Conservation (phyloP, 2,797 vertebrate species). For the Salmo trutta region DNA sequence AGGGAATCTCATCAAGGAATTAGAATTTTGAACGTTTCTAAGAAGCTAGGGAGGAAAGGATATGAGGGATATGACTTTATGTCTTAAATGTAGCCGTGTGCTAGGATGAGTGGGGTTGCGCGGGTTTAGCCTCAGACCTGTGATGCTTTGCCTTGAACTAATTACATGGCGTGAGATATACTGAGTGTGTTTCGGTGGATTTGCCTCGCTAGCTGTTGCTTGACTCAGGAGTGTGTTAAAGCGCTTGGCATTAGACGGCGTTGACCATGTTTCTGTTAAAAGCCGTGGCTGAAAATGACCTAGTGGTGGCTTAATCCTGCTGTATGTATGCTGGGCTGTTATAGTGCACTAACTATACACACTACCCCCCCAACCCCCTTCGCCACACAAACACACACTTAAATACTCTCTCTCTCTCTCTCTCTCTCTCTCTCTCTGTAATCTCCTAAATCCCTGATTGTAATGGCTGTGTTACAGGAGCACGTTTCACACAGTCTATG, state of each 20-base stretch:
- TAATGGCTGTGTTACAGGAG: constrained; percentile 29
- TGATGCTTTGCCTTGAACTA: not conserved
- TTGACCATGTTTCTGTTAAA: constrained; percentile 26
- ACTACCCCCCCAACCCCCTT: not conserved
- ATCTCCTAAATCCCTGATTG: constrained; percentile 22
- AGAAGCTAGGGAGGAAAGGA: not conserved
- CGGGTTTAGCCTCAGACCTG: not conserved
- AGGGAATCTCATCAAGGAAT: constrained; percentile 12
- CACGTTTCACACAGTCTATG: constrained; percentile 1
- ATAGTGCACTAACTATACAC: constrained; percentile 16
- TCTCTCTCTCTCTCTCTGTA: not conserved
- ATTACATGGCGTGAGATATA: constrained; percentile 6
- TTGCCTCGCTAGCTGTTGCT: not conserved
- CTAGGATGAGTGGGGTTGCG: not conserved
- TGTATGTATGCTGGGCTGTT: constrained; percentile 12
- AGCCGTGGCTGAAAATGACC: constrained; percentile 6
- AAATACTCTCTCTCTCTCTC: not conserved
- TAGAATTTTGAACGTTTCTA: not conserved
- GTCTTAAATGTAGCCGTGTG: not conserved
- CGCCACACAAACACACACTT: constrained; percentile 4
- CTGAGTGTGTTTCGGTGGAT: not conserved
- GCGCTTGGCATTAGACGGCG: not conserved
- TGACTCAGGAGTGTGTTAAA: constrained; percentile 15
- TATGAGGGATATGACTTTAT: not conserved
- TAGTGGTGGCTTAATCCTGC: constrained; percentile 16